Evolutionary conservation across 2,797 vertebrate species (phyloP).

Genomic region (Columba guinea): DNA sequence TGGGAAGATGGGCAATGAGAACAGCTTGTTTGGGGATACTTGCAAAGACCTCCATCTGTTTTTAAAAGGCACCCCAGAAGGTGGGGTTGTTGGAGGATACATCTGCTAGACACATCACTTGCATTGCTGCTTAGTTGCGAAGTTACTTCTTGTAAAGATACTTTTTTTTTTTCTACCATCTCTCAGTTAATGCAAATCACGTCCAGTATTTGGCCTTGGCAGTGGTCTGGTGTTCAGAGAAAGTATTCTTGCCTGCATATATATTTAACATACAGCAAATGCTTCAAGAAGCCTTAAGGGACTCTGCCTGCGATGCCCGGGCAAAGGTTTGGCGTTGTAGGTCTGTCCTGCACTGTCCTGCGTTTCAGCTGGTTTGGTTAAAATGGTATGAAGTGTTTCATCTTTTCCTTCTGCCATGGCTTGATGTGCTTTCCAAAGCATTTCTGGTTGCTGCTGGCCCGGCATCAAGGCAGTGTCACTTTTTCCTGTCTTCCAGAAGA

Average conservation of each 20-base stretch:
- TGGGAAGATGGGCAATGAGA: background rate
- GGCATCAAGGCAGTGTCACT: background rate
- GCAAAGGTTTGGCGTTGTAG: background rate
- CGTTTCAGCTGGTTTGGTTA: background rate
- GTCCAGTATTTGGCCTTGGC: background rate
- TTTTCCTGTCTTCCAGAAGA: background rate
- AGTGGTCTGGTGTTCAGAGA: background rate
- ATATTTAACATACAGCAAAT: background rate
- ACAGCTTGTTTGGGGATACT: background rate
- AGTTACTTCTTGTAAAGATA: background rate
- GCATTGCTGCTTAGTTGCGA: background rate
- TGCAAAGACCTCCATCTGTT: background rate
- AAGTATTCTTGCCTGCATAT: background rate
- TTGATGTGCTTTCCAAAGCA: background rate
- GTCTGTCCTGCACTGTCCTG: background rate
- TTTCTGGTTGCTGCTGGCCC: background rate
- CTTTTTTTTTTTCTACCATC: background rate
- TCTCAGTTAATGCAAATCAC: background rate
- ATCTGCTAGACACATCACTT: rapidly evolving
- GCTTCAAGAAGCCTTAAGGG: background rate
- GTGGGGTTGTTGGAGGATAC: background rate
- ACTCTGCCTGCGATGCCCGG: background rate
- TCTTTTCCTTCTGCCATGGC: background rate
- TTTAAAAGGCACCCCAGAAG: background rate
- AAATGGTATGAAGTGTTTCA: background rate